phyloP scores from a whole-genome alignment of 2,797 vertebrate species.

The Mionectes olivaceus region DNA sequence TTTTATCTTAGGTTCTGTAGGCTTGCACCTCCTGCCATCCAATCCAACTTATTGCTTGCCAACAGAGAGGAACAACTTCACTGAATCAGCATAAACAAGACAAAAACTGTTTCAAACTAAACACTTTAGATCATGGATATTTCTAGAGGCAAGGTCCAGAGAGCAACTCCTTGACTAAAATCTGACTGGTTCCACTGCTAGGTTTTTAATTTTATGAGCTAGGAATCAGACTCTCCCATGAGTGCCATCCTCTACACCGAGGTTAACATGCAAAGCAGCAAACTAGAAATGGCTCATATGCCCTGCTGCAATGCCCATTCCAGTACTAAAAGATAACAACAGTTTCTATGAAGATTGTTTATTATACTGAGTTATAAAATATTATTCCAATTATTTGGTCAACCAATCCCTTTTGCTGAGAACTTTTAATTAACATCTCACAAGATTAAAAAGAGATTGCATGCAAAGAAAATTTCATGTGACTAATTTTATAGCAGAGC shows the following conservation, averaged over 20 bases:
- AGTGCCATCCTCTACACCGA: background rate
- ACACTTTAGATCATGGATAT: background rate
- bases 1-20: background rate
- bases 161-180: background rate
- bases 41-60: background rate
- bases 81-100: background rate
- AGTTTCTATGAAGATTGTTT: background rate
- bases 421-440: background rate
- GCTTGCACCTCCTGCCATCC: background rate
- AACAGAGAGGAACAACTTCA: background rate
- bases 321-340: background rate
- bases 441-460: background rate
- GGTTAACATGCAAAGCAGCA: background rate
- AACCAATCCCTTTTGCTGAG: background rate
- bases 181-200: background rate
- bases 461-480: background rate
- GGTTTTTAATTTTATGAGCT: background rate
- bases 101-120: background rate
- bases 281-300: background rate
- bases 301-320: background rate
- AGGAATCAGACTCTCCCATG: background rate
- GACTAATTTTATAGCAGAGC: background rate
- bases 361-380: background rate
- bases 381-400: background rate
- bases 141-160: background rate